These are phyloP conservation scores for Astyanax mexicanus DNA, from an alignment of 2,797 vertebrate species.

Conservation along the genomic window DNA sequence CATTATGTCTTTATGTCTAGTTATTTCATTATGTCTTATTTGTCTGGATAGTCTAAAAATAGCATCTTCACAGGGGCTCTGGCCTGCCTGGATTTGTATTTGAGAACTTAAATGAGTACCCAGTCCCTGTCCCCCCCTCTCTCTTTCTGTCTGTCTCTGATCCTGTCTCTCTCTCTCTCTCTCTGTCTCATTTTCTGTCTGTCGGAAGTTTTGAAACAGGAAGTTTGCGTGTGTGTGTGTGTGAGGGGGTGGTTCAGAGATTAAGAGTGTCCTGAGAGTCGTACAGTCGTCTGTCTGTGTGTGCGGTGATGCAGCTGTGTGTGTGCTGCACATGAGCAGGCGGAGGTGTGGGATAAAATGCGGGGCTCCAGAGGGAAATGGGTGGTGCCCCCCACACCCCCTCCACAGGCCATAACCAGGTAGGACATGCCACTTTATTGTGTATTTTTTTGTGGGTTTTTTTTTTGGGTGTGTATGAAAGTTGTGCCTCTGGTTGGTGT, in stretches of 20 bases:
- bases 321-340: slow-evolving; percentile 3
- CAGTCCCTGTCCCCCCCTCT: neutral
- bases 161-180: neutral
- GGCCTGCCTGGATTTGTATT: slow-evolving; percentile 23
- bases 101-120: neutral
- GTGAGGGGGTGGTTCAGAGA: slow-evolving; percentile 24
- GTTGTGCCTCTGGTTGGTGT: neutral
- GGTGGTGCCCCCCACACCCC: slow-evolving; percentile 62
- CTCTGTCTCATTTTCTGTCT: neutral
- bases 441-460: neutral
- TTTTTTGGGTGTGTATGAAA: neutral
- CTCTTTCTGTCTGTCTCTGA: neutral
- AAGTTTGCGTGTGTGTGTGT: slow-evolving; percentile 51
- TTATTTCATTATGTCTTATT: too few relatives aligned
- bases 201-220: slow-evolving; percentile 62
- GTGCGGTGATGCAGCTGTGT: neutral
- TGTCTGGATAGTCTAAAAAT: slow-evolving; percentile 22
- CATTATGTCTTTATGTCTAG: too few relatives aligned
- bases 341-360: slow-evolving; percentile 32
- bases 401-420: slow-evolving; percentile 34
- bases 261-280: slow-evolving; percentile 27
- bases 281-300: neutral
- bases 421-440: slow-evolving; percentile 24
- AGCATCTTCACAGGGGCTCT: neutral
- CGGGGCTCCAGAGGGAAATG: slow-evolving; percentile 54